Evolutionary conservation across 2,113 vertebrate species (phyloP).

Genomic region (Gallinago media): DNA sequence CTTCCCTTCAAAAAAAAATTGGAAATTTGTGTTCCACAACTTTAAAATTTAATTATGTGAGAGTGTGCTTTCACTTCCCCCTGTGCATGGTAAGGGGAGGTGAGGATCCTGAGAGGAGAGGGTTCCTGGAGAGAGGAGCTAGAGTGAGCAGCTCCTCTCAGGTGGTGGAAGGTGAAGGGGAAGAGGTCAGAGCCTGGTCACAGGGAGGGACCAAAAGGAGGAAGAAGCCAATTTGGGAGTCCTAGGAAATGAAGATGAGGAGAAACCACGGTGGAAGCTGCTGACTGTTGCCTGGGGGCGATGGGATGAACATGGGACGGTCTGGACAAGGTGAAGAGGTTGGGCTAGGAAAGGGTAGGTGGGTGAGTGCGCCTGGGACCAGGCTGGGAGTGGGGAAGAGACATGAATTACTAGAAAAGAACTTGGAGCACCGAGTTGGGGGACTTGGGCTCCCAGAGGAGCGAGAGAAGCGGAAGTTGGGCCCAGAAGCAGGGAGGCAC

Average conservation of each 20-base stretch:
- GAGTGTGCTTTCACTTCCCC: background rate
- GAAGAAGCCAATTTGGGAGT: accelerated
- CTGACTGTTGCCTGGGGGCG: background rate
- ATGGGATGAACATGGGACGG: background rate
- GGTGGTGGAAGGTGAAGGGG: background rate
- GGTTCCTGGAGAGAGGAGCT: accelerated
- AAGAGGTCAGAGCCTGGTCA: background rate
- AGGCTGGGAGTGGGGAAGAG: background rate
- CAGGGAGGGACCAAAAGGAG: background rate
- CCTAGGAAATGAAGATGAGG: background rate
- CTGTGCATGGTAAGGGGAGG: background rate
- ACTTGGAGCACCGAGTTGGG: background rate
- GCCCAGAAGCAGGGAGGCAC: accelerated
- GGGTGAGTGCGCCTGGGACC: background rate
- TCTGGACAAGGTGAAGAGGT: background rate
- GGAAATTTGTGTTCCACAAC: background rate
- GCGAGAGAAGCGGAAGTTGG: background rate
- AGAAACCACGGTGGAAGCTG: background rate
- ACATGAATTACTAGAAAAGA: background rate
- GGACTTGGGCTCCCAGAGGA: accelerated
- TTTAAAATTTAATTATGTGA: background rate
- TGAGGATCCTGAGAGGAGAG: background rate
- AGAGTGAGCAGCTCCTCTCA: background rate
- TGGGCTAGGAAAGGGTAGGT: background rate
- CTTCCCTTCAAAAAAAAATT: background rate